These are phyloP conservation scores for Sialis lutaria DNA, from an alignment of 2,888 invertebrate genomes.

Conservation along the genomic window DNA sequence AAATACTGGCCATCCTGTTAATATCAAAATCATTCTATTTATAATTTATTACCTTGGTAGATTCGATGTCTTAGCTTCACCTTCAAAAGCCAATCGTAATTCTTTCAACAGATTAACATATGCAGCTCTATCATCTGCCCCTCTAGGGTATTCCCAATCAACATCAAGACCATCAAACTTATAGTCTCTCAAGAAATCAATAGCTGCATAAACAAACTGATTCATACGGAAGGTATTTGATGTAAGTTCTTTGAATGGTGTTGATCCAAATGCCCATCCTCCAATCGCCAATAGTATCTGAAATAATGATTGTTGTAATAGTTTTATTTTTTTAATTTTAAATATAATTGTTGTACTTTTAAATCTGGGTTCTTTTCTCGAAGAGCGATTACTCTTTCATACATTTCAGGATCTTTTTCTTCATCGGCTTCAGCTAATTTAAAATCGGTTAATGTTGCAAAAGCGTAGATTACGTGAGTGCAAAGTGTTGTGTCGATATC, in stretches of 20 bases:
- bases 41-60: constrained; percentile 37
- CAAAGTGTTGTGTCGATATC: constrained; percentile 78
- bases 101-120: constrained; percentile 75
- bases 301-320: constrained; percentile 1
- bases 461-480: constrained; percentile 90
- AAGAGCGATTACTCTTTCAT: constrained; percentile 66
- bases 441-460: constrained; percentile 78
- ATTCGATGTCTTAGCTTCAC: constrained; percentile 76
- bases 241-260: constrained; percentile 83
- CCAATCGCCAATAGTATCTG: constrained; percentile 75
- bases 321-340: neutral
- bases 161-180: constrained; percentile 87
- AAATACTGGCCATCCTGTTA: too few species aligned
- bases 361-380: constrained; percentile 78
- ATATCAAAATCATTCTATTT: neutral
- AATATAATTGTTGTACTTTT: constrained; percentile 35
- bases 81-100: constrained; percentile 79
- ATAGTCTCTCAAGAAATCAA: constrained; percentile 78
- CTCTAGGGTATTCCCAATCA: constrained; percentile 89
- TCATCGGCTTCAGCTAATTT: constrained; percentile 63
- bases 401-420: constrained; percentile 72
- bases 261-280: constrained; percentile 93
- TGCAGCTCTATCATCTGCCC: constrained; percentile 68
- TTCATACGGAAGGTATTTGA: constrained; percentile 87
- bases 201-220: constrained; percentile 87